These are phyloP conservation scores for Dendrocincla tyrannina DNA, from an alignment of 2,797 vertebrate genomes.

Conservation along the genomic window DNA sequence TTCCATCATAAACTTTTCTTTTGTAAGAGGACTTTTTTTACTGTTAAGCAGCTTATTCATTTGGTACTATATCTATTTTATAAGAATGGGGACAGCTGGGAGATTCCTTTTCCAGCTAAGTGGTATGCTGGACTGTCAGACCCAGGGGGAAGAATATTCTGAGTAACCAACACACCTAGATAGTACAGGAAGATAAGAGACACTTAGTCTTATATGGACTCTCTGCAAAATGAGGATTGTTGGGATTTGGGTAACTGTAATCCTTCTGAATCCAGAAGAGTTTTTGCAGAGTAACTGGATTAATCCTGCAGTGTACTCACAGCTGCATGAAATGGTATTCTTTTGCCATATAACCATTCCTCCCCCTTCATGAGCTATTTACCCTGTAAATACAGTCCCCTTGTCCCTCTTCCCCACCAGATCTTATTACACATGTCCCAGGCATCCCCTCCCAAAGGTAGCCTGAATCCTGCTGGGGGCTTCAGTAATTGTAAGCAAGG, in stretches of 20 bases:
- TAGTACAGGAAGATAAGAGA: neutral
- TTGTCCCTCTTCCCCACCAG: neutral
- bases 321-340: neutral
- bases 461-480: fast-evolving
- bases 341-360: neutral
- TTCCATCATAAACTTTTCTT: neutral
- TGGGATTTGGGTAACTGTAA: neutral
- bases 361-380: neutral
- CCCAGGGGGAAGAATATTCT: neutral
- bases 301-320: neutral
- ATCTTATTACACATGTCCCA: neutral
- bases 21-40: neutral
- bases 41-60: neutral
- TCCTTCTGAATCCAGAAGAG: neutral
- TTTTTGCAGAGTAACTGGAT: neutral
- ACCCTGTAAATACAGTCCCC: neutral
- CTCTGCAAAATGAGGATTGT: neutral
- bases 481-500: neutral
- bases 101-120: neutral
- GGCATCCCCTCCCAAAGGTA: neutral
- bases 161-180: neutral
- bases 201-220: fast-evolving
- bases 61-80: neutral
- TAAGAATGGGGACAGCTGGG: neutral
- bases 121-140: neutral